Conservation (phyloP, 2,797 vertebrate species). For the Toxotes lorentzi region DNA sequence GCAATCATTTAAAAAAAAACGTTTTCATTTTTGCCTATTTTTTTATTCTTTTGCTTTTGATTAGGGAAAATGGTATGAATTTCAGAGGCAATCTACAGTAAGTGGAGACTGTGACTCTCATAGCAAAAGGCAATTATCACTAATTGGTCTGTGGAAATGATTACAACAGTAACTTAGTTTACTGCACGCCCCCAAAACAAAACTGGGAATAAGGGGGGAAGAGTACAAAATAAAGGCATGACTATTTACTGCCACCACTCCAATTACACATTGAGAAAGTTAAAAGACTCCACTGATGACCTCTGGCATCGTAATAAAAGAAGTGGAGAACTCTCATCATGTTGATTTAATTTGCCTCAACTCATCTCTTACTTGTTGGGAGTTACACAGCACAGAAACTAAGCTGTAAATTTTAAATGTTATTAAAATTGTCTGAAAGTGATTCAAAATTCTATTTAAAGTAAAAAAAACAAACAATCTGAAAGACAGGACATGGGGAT, state of each 20-base stretch:
- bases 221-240: constrained; percentile 51
- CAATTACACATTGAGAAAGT: constrained; percentile 75
- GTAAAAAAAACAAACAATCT: not conserved
- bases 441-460: constrained; percentile 11
- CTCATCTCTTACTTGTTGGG: constrained; percentile 51
- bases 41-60: constrained; percentile 47
- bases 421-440: constrained; percentile 38
- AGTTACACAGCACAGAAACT: constrained; percentile 39
- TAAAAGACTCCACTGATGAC: constrained; percentile 83
- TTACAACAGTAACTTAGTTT: constrained; percentile 75
- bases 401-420: constrained; percentile 17
- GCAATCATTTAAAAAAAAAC: constrained; percentile 13
- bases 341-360: constrained; percentile 76
- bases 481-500: not conserved
- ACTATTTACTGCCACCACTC: constrained; percentile 67
- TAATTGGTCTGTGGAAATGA: constrained; percentile 79
- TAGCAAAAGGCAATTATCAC: constrained; percentile 71
- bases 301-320: constrained; percentile 80
- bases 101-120: constrained; percentile 61
- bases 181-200: constrained; percentile 47
- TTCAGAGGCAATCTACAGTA: constrained; percentile 49
- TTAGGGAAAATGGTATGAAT: constrained; percentile 33
- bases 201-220: constrained; percentile 44
- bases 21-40: constrained; percentile 10
- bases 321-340: constrained; percentile 73